Evolutionary conservation across 2,113 vertebrate genomes (phyloP).

Genomic region (Orycteropus afer): DNA sequence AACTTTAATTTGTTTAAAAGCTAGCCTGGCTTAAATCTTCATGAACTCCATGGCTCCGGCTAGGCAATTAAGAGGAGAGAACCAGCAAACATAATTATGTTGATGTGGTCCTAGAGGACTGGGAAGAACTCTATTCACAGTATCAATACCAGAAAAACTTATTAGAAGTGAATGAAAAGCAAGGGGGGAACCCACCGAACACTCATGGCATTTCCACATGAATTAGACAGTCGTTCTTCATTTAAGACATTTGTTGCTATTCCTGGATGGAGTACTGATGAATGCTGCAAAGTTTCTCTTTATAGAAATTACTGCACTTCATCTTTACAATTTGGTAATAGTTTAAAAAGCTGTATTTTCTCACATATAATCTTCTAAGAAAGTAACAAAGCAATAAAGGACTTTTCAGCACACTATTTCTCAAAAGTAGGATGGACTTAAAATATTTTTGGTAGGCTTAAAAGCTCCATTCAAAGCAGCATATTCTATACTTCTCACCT

Average conservation of each 20-base stretch:
- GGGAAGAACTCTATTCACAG: slow-evolving; percentile 84
- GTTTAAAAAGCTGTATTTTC: slow-evolving; percentile 86
- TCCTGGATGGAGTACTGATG: slow-evolving; percentile 66
- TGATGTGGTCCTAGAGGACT: slow-evolving; percentile 10
- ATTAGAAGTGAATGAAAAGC: slow-evolving; percentile 4
- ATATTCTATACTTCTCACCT: slow-evolving; percentile 64
- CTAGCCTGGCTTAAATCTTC: slow-evolving; percentile 68
- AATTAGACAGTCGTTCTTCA: slow-evolving; percentile 55
- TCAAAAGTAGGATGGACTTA: slow-evolving; percentile 78
- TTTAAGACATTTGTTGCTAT: slow-evolving; percentile 63
- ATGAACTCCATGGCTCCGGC: slow-evolving; percentile 68
- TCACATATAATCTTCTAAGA: slow-evolving; percentile 83
- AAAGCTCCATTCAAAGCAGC: slow-evolving; percentile 86
- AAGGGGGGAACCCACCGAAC: slow-evolving; percentile 16
- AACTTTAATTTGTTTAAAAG: slow-evolving; percentile 75
- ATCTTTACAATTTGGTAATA: slow-evolving; percentile 85
- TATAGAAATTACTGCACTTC: slow-evolving; percentile 81
- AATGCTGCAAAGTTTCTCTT: slow-evolving; percentile 74
- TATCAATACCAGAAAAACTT: slow-evolving; percentile 80
- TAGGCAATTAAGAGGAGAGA: slow-evolving; percentile 72
- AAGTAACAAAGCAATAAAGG: slow-evolving; percentile 81
- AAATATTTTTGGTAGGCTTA: slow-evolving; percentile 84
- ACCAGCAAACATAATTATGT: slow-evolving; percentile 49
- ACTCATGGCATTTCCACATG: slow-evolving; percentile 51
- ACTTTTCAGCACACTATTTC: slow-evolving; percentile 82